Conservation (phyloP, 2,888 invertebrate genomes). For the Microdon myrmicae region DNA sequence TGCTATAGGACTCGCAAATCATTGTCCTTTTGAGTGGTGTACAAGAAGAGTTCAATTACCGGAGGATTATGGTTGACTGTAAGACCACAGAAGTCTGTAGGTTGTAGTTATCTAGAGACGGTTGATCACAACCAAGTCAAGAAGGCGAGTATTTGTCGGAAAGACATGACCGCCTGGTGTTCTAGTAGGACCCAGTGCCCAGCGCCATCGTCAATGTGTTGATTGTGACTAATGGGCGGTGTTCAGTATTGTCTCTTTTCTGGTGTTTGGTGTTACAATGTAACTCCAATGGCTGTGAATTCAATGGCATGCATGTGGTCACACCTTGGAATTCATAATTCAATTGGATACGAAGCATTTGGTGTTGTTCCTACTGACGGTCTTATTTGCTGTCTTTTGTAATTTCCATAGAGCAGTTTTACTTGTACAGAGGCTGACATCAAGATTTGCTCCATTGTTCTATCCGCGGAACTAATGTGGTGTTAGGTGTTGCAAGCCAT, state of each 20-base stretch:
- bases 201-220: slow-evolving; percentile 25
- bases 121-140: too few relatives aligned
- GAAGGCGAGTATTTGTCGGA: slow-evolving; percentile 41
- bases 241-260: slow-evolving; percentile 14
- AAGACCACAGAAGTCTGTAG: slow-evolving; percentile 15
- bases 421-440: slow-evolving; percentile 16
- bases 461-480: slow-evolving; percentile 31
- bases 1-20: slow-evolving; percentile 15
- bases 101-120: too few relatives aligned
- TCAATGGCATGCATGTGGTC: slow-evolving; percentile 47
- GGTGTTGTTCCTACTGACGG: slow-evolving; percentile 29
- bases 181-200: slow-evolving; percentile 27
- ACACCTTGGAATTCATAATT: slow-evolving; percentile 52
- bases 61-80: slow-evolving; percentile 46
- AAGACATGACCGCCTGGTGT: too few relatives aligned
- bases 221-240: slow-evolving; percentile 48
- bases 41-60: slow-evolving; percentile 50
- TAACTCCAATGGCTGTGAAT: slow-evolving; percentile 24
- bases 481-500: slow-evolving; percentile 44
- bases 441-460: slow-evolving; percentile 32
- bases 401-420: slow-evolving; percentile 36
- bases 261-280: neutral
- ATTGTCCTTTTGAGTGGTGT: slow-evolving; percentile 41
- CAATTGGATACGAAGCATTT: slow-evolving; percentile 50
- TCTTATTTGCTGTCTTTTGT: slow-evolving; percentile 34